phyloP scores from a whole-genome alignment of 2,113 vertebrate species.

The Ptilonorhynchus violaceus region DNA sequence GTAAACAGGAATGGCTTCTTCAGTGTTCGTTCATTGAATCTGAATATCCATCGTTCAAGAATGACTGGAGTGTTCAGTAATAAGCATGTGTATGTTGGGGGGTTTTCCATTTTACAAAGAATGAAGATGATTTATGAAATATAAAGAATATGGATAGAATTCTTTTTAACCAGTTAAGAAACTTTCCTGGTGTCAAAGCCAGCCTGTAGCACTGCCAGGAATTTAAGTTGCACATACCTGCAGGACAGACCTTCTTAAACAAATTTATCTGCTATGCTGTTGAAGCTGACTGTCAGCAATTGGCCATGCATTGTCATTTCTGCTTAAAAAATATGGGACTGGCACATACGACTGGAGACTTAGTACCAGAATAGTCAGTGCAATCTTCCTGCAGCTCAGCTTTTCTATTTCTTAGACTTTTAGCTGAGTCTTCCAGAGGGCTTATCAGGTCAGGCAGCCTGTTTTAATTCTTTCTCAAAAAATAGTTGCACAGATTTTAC shows the following conservation, averaged over 20 bases:
- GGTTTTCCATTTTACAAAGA: background rate
- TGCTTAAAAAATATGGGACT: background rate
- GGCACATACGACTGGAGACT: background rate
- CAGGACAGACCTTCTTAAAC: background rate
- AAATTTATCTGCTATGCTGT: background rate
- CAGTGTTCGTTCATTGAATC: background rate
- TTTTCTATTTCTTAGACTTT: background rate
- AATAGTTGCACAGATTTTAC: background rate
- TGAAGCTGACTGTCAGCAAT: background rate
- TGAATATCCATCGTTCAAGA: background rate
- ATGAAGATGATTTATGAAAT: background rate
- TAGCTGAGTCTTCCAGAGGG: background rate
- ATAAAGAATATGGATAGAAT: background rate
- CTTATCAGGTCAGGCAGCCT: background rate
- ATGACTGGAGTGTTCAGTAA: background rate
- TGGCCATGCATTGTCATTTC: background rate
- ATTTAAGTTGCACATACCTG: background rate
- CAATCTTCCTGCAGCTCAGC: background rate
- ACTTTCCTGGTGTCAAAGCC: background rate
- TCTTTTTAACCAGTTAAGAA: background rate
- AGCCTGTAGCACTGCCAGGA: background rate
- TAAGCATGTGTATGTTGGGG: accelerated
- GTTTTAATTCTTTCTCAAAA: background rate
- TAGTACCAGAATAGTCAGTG: background rate
- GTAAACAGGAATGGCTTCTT: background rate